Conservation (phyloP, 2,797 vertebrate species). For the Valencia hispanica region DNA sequence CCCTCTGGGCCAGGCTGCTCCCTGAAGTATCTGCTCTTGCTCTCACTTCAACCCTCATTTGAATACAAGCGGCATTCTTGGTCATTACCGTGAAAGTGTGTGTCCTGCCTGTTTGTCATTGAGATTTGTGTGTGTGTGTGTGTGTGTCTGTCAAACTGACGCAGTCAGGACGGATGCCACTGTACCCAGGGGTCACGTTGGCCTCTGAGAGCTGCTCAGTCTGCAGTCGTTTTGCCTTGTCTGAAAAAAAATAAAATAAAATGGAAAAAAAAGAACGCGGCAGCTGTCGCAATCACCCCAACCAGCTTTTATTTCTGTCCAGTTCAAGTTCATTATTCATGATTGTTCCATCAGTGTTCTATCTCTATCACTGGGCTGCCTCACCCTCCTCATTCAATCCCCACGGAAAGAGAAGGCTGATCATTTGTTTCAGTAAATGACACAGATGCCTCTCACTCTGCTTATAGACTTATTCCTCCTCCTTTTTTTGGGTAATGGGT, state of each 20-base stretch:
- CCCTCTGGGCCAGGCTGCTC: conserved; percentile 76
- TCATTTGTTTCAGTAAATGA: conserved; percentile 83
- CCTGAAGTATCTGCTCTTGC: conserved; percentile 75
- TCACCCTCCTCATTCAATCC: conserved; percentile 72
- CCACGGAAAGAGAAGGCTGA: conserved; percentile 64
- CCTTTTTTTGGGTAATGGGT: conserved; percentile 37
- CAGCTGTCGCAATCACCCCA: conserved; percentile 54
- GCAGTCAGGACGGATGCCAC: conserved; percentile 60
- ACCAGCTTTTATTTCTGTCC: conserved; percentile 71
- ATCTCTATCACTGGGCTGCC: conserved; percentile 69
- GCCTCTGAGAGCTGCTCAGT: conserved; percentile 55
- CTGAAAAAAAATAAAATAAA: conserved; percentile 1
- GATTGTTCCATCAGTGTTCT: conserved; percentile 76
- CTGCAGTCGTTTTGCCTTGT: conserved; percentile 46
- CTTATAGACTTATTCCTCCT: conserved; percentile 78
- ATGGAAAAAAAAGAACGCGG: conserved; percentile 35
- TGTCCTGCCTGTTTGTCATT: conserved; percentile 76
- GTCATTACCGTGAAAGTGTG: conserved; percentile 72
- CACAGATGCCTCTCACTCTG: conserved; percentile 80
- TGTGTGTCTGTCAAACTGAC: conserved; percentile 63
- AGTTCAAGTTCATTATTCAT: conserved; percentile 79
- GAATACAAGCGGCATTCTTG: conserved; percentile 78
- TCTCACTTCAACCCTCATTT: conserved; percentile 81
- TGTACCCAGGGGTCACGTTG: conserved; percentile 72
- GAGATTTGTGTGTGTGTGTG: conserved; percentile 51